Conservation (phyloP, 2,888 invertebrate species). For the Eueremaeus valkanovi region DNA sequence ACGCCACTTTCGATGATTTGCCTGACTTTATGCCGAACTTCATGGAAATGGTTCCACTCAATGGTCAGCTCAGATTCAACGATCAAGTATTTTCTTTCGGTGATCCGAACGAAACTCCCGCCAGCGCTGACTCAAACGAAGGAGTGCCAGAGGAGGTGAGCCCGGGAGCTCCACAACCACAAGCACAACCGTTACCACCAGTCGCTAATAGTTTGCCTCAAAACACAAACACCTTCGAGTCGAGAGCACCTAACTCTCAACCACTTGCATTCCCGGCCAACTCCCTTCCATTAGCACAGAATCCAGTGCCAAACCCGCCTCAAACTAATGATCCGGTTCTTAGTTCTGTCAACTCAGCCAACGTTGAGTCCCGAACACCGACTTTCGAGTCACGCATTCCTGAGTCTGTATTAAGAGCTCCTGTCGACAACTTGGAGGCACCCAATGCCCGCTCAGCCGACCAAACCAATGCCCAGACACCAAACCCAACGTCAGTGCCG, state of each 20-base stretch:
- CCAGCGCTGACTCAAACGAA: too few species aligned
- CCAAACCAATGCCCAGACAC: too few species aligned
- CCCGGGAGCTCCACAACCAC: neutral
- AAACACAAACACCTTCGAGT: neutral
- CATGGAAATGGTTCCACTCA: neutral
- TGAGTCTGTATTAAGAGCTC: too few species aligned
- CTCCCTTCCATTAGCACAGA: too few species aligned
- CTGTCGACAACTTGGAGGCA: too few species aligned
- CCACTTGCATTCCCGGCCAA: too few species aligned
- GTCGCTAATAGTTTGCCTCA: neutral
- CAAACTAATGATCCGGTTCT: too few species aligned
- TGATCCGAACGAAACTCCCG: neutral
- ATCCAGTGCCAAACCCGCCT: too few species aligned
- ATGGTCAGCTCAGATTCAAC: slow-evolving; percentile 7
- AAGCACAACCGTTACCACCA: neutral
- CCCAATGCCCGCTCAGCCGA: too few species aligned
- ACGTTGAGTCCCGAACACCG: neutral
- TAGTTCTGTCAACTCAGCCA: too few species aligned
- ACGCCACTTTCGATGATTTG: neutral
- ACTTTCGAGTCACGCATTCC: neutral
- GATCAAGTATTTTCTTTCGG: slow-evolving; percentile 14
- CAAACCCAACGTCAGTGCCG: too few species aligned
- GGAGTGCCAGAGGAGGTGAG: neutral
- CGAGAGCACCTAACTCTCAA: too few species aligned
- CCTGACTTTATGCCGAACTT: slow-evolving; percentile 3